Percentiles rank a stretch among this genome's conserved stretches.
Conservation (phyloP, 2,888 invertebrate genomes). For the Adelognathus sp. region DNA sequence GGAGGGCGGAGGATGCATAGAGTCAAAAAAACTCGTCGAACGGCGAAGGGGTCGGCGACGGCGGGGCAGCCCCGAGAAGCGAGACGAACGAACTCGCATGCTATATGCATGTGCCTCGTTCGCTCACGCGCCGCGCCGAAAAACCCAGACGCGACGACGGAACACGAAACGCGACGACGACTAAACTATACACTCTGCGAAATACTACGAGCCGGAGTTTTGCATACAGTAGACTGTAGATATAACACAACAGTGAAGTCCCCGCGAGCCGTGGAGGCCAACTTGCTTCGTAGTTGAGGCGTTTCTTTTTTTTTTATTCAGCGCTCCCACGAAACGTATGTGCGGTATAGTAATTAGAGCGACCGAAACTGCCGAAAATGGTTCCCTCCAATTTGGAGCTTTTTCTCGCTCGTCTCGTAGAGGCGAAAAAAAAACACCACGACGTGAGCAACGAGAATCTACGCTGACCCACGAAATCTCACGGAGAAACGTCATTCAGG, state of each 20-base stretch:
- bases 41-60: slow-evolving; percentile 39
- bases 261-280: slow-evolving; percentile 18
- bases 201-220: not conserved
- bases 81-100: slow-evolving; percentile 54
- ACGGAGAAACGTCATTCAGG: slow-evolving; percentile 17
- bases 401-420: not conserved
- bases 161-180: slow-evolving; percentile 35
- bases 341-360: slow-evolving; percentile 1
- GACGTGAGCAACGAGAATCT: not conserved
- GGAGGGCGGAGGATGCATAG: slow-evolving; percentile 34
- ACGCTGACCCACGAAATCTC: slow-evolving; percentile 2
- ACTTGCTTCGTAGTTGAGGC: not conserved
- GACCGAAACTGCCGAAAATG: slow-evolving; percentile 5
- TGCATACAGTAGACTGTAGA: not conserved
- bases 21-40: slow-evolving; percentile 20
- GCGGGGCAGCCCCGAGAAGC: slow-evolving; percentile 43
- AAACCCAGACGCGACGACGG: slow-evolving; percentile 27
- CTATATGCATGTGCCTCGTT: slow-evolving; percentile 17
- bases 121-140: slow-evolving; percentile 3
- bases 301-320: not conserved
- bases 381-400: not conserved
- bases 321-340: not conserved
- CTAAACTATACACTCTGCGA: not conserved
- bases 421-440: not conserved
- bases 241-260: not conserved